These are phyloP conservation scores for Helicoverpa assulta DNA, from an alignment of 2,888 invertebrate genomes.

Conservation along the genomic window DNA sequence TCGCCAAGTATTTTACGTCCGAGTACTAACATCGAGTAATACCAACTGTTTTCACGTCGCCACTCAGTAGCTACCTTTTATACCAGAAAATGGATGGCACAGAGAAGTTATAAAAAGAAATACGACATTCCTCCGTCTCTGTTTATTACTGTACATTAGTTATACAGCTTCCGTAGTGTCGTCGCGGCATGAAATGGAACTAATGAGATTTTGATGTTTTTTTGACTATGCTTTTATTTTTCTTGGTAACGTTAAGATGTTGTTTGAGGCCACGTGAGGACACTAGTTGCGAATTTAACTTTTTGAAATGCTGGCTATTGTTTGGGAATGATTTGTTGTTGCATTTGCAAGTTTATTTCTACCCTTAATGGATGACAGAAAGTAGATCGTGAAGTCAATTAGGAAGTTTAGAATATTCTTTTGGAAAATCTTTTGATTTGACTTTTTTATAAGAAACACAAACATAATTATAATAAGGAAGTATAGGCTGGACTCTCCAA, in stretches of 20 bases:
- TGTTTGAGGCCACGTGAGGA: slow-evolving; percentile 72
- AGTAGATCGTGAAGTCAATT: too few relatives aligned
- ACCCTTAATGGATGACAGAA: too few relatives aligned
- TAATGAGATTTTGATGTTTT: slow-evolving; percentile 91
- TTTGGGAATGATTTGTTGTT: slow-evolving; percentile 31
- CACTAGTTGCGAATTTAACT: slow-evolving; percentile 61
- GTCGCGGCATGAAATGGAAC: slow-evolving; percentile 89
- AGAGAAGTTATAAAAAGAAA: slow-evolving; percentile 89
- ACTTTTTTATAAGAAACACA: too few relatives aligned
- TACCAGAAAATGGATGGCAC: slow-evolving; percentile 86
- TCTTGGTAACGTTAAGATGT: slow-evolving; percentile 79
- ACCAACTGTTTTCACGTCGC: slow-evolving; percentile 68
- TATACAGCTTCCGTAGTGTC: slow-evolving; percentile 90
- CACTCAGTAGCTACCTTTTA: slow-evolving; percentile 82
- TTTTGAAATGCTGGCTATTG: slow-evolving; percentile 35
- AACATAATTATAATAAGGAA: too few relatives aligned
- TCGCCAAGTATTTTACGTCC: slow-evolving; percentile 55
- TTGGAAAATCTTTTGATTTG: too few relatives aligned
- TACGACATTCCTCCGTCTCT: slow-evolving; percentile 87
- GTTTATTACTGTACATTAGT: slow-evolving; percentile 90
- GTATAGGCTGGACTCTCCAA: too few relatives aligned
- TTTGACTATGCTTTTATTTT: slow-evolving; percentile 90
- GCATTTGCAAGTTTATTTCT: too few relatives aligned
- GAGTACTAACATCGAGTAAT: slow-evolving; percentile 62
- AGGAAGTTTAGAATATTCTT: too few relatives aligned